phyloP scores from a whole-genome alignment of 2,888 invertebrate species.

The Phyllotreta striolata region DNA sequence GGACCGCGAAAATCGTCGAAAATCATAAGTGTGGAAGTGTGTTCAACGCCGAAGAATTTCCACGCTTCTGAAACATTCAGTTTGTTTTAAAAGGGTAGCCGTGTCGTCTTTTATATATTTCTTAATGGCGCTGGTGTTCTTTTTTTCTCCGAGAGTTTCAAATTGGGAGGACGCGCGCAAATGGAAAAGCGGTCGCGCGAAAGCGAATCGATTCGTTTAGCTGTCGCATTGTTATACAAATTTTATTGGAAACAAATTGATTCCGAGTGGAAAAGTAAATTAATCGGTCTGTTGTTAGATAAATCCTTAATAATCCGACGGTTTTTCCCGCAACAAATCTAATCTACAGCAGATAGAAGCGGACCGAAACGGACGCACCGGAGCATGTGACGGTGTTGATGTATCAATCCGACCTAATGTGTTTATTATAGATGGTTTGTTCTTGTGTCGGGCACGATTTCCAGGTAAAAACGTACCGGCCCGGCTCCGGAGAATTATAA shows the following conservation, averaged over 20 bases:
- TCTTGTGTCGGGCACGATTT: constrained; percentile 31
- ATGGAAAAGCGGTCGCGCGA: too few species aligned
- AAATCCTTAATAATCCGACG: too few species aligned
- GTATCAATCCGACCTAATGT: constrained; percentile 49
- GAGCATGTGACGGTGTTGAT: constrained; percentile 39
- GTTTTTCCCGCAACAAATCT: constrained; percentile 6
- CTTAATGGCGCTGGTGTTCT: constrained; percentile 17
- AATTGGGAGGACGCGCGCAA: too few species aligned
- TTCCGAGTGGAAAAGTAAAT: too few species aligned
- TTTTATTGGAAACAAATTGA: too few species aligned
- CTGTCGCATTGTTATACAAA: too few species aligned
- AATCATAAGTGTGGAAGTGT: constrained; percentile 40
- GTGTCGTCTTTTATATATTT: constrained; percentile 31
- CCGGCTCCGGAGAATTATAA: constrained; percentile 26
- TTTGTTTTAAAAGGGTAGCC: constrained; percentile 41
- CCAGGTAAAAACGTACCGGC: constrained; percentile 37
- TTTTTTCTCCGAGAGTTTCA: not conserved
- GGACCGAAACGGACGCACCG: not conserved
- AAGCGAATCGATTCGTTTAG: too few species aligned
- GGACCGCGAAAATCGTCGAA: constrained; percentile 24
- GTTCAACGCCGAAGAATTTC: constrained; percentile 42
- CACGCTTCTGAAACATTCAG: constrained; percentile 44
- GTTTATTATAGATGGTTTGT: constrained; percentile 44
- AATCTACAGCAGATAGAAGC: not conserved
- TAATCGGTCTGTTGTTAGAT: too few species aligned